Conservation (phyloP, 2,888 invertebrate species). For the Psylliodes chrysocephalus region DNA sequence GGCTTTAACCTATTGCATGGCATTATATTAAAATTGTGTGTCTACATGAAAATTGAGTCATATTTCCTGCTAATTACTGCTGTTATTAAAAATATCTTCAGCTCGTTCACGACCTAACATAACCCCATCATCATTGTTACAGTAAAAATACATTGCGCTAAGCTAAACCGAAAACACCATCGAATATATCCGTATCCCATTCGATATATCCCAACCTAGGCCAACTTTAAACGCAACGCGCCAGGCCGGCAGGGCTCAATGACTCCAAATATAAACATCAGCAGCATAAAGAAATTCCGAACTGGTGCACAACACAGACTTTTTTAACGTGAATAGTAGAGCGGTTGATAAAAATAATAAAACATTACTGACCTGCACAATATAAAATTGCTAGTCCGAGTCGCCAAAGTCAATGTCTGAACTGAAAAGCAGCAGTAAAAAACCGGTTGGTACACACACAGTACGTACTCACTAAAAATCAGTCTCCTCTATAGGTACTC, state of each 20-base stretch:
- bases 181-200: too few relatives aligned
- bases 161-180: too few relatives aligned
- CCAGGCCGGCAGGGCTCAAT: slow-evolving; percentile 39
- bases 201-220: too few relatives aligned
- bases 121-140: slow-evolving; percentile 36
- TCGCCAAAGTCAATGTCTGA: slow-evolving; percentile 53
- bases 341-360: slow-evolving; percentile 62
- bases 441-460: slow-evolving; percentile 59
- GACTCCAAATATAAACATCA: slow-evolving; percentile 46
- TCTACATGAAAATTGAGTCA: not conserved
- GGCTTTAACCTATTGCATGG: too few relatives aligned
- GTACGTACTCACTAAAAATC: slow-evolving; percentile 57
- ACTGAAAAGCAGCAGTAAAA: slow-evolving; percentile 59
- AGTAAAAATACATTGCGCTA: too few relatives aligned
- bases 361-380: slow-evolving; percentile 63
- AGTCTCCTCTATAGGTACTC: too few relatives aligned
- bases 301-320: slow-evolving; percentile 49
- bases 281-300: slow-evolving; percentile 45
- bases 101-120: not conserved
- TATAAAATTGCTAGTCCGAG: slow-evolving; percentile 59
- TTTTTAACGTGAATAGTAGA: slow-evolving; percentile 57
- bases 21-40: too few relatives aligned
- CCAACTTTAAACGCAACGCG: slow-evolving; percentile 43
- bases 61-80: slow-evolving; percentile 1
- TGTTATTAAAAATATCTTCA: not conserved